phyloP scores from a whole-genome alignment of 2,888 invertebrate species.

The Mythimna impura region DNA sequence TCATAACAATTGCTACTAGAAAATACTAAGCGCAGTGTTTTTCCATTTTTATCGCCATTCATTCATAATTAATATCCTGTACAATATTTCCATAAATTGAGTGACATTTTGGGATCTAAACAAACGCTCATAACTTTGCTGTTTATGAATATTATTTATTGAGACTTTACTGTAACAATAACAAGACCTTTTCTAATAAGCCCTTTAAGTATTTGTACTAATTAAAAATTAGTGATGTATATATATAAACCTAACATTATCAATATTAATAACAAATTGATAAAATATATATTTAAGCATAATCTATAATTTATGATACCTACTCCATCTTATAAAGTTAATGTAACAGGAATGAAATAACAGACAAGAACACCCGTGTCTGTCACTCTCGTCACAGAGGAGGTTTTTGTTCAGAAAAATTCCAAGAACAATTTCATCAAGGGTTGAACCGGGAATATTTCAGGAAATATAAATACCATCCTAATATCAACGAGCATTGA shows the following conservation, averaged over 20 bases:
- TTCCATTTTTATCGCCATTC: too few relatives aligned
- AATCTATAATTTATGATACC: background rate
- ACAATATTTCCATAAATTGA: too few relatives aligned
- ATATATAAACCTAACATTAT: background rate
- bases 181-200: too few relatives aligned
- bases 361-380: background rate
- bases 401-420: background rate
- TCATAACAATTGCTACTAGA: too few relatives aligned
- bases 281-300: constrained; percentile 14
- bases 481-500: background rate
- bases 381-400: background rate
- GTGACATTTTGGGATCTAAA: too few relatives aligned
- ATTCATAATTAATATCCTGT: too few relatives aligned
- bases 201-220: too few relatives aligned
- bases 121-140: too few relatives aligned
- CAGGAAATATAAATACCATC: background rate
- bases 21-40: too few relatives aligned
- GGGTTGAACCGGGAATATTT: background rate
- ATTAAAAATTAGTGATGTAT: background rate
- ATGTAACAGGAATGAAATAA: background rate
- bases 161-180: too few relatives aligned
- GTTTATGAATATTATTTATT: too few relatives aligned
- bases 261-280: constrained; percentile 1
- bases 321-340: too few relatives aligned
- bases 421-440: background rate